Base-by-base conservation (phyloP, 2,888 invertebrate species). In the Drosophila nr. perissopoda region DNA sequence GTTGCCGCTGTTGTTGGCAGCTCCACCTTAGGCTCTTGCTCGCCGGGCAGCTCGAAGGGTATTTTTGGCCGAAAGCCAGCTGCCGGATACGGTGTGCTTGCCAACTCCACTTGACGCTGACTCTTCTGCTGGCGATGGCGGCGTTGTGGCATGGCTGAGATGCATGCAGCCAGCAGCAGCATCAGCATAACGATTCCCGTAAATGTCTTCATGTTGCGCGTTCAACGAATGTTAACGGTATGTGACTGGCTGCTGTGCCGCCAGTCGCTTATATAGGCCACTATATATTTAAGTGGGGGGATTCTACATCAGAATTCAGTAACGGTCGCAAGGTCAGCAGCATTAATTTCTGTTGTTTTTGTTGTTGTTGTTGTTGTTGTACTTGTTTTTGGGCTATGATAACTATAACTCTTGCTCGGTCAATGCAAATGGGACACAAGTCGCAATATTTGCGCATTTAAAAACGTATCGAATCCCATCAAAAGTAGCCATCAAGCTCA, bases 221-320 rank as follows among this genome's bases (percentile, higher is more conserved):
- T 63, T 63, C 16, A 68, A 75, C 75, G 70, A 38, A 46, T 68
- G 88, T 31, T 89, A 85, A 87, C 91, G 88, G 89, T 90, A 70
- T 85, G 89, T 85, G 79, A 62, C 59, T 74, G 82, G 77, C 76
- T 79, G 88, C 88, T 90, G 85, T 75, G 76, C 79, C 74, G 87
- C 79, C 82, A 70, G 38, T 62, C 42, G 76, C 79, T 82, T 85
- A 78, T 85, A 85, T 88, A 46, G 46, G 25, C 4, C 7, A 84
- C 69, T 33, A 16, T 11, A 58, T 67, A 52, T n/a, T 29, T 13
- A 18, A 0, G 25, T n/a, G 16, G 36, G 31, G 48, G 48, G 53
- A 79, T 89, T 90, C 85, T 90, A 72, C 82, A 90, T 84, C 84
- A 84, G 79, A 84, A 89, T 89, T 91, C 91, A 91, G 83, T 90